Evolutionary conservation across 2,888 invertebrate genomes (phyloP).

Genomic region (Calameuta filiformis): DNA sequence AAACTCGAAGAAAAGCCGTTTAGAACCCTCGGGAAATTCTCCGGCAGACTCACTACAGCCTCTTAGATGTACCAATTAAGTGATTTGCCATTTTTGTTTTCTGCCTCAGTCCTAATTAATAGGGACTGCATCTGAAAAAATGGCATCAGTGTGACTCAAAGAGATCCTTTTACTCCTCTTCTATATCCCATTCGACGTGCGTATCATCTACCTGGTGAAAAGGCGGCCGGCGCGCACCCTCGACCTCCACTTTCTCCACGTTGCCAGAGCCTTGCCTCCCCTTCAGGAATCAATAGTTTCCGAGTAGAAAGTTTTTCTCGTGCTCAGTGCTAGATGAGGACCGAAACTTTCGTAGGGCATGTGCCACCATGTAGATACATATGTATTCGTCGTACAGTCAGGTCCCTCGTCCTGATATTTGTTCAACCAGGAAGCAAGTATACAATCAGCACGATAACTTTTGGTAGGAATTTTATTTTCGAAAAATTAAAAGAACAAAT

Average conservation of each 20-base stretch:
- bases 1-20: too few species aligned
- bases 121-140: background rate
- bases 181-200: slow-evolving; percentile 7
- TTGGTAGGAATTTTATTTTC: background rate
- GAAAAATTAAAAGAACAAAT: too few species aligned
- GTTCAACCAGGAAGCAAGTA: background rate
- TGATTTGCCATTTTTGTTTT: too few species aligned
- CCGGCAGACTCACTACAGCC: too few species aligned
- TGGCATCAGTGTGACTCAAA: background rate
- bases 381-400: background rate
- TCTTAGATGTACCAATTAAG: too few species aligned
- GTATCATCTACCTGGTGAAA: slow-evolving; percentile 9
- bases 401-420: background rate
- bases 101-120: too few species aligned
- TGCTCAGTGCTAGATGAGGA: background rate
- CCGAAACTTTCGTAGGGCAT: background rate
- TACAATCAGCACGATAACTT: background rate
- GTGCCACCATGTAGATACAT: background rate
- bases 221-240: slow-evolving; percentile 11
- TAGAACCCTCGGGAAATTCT: too few species aligned
- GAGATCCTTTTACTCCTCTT: background rate
- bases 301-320: slow-evolving; percentile 22
- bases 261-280: slow-evolving; percentile 12
- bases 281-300: slow-evolving; percentile 33
- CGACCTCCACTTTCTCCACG: slow-evolving; percentile 16